Conservation (phyloP, 2,797 vertebrate genomes). For the Chromobotia macracanthus region DNA sequence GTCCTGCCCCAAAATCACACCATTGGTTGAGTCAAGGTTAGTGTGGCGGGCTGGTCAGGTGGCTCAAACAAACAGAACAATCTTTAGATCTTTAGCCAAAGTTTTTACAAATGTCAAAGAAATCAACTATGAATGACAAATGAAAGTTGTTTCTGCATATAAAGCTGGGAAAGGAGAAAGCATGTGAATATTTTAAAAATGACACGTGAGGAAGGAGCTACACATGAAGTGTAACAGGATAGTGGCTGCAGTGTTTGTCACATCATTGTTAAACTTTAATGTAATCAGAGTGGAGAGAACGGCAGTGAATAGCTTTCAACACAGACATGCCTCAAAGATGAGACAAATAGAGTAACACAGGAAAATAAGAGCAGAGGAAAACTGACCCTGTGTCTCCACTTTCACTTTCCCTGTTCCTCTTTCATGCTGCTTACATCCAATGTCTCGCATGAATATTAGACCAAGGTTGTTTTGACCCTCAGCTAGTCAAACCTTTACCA, state of each 20-base stretch:
- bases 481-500: neutral
- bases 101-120: too few relatives aligned
- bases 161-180: neutral
- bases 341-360: too few relatives aligned
- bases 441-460: neutral
- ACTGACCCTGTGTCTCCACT: constrained; percentile 18
- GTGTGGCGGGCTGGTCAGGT: too few relatives aligned
- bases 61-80: too few relatives aligned
- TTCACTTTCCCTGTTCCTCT: constrained; percentile 34
- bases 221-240: constrained; percentile 34
- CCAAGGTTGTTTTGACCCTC: constrained; percentile 21
- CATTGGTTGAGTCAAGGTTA: too few relatives aligned
- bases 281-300: constrained; percentile 39
- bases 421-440: constrained; percentile 24
- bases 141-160: neutral
- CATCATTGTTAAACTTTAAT: constrained; percentile 53
- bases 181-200: neutral
- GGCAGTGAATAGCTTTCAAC: constrained; percentile 26
- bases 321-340: neutral
- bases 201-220: neutral
- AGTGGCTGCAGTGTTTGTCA: constrained; percentile 35
- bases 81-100: too few relatives aligned
- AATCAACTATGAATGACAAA: too few relatives aligned
- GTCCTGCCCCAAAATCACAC: too few relatives aligned
- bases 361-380: too few relatives aligned